Base-by-base conservation (phyloP, 1,140 invertebrate species). In the fruit fly (Drosophila melanogaster) region DNA sequence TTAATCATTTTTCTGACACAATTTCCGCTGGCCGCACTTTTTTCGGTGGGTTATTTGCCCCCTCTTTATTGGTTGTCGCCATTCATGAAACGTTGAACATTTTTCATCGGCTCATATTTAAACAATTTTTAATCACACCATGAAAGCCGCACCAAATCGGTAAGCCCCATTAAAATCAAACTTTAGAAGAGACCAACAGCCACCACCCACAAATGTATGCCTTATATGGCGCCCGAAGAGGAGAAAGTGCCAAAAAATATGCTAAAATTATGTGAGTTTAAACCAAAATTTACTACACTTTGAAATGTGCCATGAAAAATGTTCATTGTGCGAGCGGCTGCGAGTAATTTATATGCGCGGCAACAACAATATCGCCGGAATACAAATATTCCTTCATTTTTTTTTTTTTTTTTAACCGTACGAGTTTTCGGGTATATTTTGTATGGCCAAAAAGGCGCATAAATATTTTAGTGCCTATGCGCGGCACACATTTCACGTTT, bases 251-350 rank as follows among this genome's bases (percentile, higher is more conserved):
- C 50, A 71, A 67, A 56, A 77, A 62, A 49, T 53, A 69, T 79
- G 53, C 54, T 64, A 73, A 71, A 74, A 80, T 80, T 73, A 79
- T 89, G 73, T 74, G 79, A 75, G 60, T 90, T 90, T 81, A 79
- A 89, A 89, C 60, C 76, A 77, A 89, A 87, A 87, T 87, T 87
- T 87, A 87, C 61, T 89, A 70, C 79, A 83, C 84, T 83, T 87
- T 86, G 71, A 79, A 80, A 85, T 89, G 71, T 79, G 72, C 79
- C 85, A 84, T 87, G 79, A 89, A 87, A 87, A 89, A 79, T 87
- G 83, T 53, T 87, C 64, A 85, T 77, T 80, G 62, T 61, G 53
- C 57, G 49, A 61, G 73, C 40, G 35, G 54, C 75, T 76, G 75
- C 46, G 50, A 33, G 58, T 83, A 81, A 86, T 87, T 86, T 87